Conservation (phyloP, 2,888 invertebrate species). For the Chydorus sphaericus region DNA sequence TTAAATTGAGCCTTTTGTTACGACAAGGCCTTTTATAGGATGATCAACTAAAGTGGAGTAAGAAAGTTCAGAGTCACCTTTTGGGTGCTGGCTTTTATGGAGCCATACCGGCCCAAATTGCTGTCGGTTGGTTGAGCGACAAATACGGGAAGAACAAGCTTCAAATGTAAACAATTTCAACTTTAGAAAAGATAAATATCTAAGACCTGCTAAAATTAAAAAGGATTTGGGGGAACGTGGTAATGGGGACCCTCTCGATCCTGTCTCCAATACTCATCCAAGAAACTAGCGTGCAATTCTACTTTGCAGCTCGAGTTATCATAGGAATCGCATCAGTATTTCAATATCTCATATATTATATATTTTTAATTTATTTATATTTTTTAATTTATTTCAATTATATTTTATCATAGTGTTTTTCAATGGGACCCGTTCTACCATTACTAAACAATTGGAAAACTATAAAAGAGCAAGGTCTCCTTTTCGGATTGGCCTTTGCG, state of each 20-base stretch:
- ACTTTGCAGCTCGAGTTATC: not conserved
- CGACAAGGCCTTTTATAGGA: no score
- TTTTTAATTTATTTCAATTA: not conserved
- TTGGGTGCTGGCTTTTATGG: constrained; percentile 40
- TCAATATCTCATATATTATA: no score
- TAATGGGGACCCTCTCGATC: not conserved
- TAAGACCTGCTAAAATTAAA: not conserved
- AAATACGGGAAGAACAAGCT: constrained; percentile 28
- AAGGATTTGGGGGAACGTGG: no score
- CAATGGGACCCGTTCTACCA: not conserved
- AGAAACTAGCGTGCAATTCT: not conserved
- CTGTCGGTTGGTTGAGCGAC: constrained; percentile 31
- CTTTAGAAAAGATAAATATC: not conserved
- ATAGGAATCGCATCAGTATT: not conserved
- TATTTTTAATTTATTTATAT: not conserved
- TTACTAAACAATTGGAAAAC: constrained; percentile 4
- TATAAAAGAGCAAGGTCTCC: constrained; percentile 8
- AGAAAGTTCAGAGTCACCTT: constrained; percentile 28
- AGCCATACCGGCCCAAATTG: constrained; percentile 28
- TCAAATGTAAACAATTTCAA: not conserved
- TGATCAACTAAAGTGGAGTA: not conserved
- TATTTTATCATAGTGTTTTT: not conserved
- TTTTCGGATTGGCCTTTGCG: constrained; percentile 26
- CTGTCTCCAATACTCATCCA: not conserved
- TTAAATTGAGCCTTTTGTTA: no score